Percentiles rank a stretch among this genome's conserved stretches.
Evolutionary conservation across 1,140 invertebrate species (phyloP).

Genomic region (Lepidurus arcticus): DNA sequence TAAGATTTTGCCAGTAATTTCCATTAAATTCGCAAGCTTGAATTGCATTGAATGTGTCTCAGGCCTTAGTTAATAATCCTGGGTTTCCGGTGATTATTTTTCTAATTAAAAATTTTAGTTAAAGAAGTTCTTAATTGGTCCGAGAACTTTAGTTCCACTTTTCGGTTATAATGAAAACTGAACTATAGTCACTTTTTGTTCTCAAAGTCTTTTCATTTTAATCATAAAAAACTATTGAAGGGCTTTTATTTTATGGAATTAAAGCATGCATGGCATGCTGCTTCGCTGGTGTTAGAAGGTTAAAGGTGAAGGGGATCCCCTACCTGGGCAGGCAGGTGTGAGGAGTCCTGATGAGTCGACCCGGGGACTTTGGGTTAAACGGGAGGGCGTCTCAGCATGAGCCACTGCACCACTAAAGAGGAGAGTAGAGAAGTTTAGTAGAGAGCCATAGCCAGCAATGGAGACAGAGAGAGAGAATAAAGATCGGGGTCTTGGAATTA

Average conservation of each 20-base stretch:
- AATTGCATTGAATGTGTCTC: no score
- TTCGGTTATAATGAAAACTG: not conserved
- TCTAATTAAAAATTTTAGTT: no score
- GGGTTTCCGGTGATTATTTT: no score
- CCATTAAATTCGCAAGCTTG: no score
- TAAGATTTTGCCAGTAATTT: no score
- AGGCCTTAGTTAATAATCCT: no score
- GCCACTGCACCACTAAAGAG: constrained; percentile 12
- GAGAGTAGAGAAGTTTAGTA: not conserved
- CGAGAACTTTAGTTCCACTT: no score
- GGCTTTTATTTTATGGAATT: constrained; percentile 12
- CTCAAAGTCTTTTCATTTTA: not conserved
- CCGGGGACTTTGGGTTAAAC: constrained; percentile 20
- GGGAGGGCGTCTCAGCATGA: constrained; percentile 16
- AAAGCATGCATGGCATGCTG: constrained; percentile 21
- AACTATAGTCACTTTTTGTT: not conserved
- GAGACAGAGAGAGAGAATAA: not conserved
- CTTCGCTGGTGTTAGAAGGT: constrained; percentile 8
- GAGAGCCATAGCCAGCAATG: not conserved
- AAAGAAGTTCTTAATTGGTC: no score
- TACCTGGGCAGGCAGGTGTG: constrained; percentile 20
- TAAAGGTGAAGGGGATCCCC: constrained; percentile 20
- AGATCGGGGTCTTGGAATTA: not conserved
- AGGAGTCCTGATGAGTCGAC: constrained; percentile 20
- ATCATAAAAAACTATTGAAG: not conserved